Evolutionary conservation across 2,797 vertebrate genomes (phyloP), one percentile per base, ranked within the genome.

Genomic region (Macropodus opercularis): DNA sequence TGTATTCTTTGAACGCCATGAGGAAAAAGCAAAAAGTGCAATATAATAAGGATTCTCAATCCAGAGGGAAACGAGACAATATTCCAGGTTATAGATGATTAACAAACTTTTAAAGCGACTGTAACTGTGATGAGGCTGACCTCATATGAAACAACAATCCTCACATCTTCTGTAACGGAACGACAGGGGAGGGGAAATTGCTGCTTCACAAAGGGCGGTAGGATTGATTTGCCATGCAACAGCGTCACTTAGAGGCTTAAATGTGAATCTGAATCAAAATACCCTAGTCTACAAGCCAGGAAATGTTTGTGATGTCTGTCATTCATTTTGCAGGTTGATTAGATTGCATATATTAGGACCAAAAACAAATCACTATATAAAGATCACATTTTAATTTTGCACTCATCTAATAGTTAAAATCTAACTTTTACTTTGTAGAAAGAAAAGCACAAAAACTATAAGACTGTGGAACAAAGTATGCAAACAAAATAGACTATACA

Each of bases 81-180:
- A 60, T 34, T 9, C 14, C n/a, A 46, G n/a, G 1, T 58, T 12
- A 3, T 10, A 2, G 2, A 38, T 9, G 1, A 14, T 4, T 7
- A 8, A 2, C 15, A 26, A 1, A 21, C 11, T 2, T 21, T 3
- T 10, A 42, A 36, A 52, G 5, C 15, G 17, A 14, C 7, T 1
- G 13, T 32, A 3, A 27, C 6, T 42, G 32, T n/a, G 17, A 48
- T 43, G 18, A 70, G 27, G 2, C 2, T 1, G 6, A 40, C 27
- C 24, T 43, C 12, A 2, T 21, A 13, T 36, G 18, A 55, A 46
- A 67, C 23, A 6, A 17, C 17, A 14, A 54, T 21, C n/a, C 13
- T 23, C 11, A 55, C n/a, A 15, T 56, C 32, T 18, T 41, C 35
- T 38, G 27, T 61, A 70, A 72, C 13, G 54, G 62, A 72, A 40